These are phyloP conservation scores for Zaprionus gabonicus DNA, from an alignment of 1,140 invertebrate species.

Conservation along the genomic window DNA sequence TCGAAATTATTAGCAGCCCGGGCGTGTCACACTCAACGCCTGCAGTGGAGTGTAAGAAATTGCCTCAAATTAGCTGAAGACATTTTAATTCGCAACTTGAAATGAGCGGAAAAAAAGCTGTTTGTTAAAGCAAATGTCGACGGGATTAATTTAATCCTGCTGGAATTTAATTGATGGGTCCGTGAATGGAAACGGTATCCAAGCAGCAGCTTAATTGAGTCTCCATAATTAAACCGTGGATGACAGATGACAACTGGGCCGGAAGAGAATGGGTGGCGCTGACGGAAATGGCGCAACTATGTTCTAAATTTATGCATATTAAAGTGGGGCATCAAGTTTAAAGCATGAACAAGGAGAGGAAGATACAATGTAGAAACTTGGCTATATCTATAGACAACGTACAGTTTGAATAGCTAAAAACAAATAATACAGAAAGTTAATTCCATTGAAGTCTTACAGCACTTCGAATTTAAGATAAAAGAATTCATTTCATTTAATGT, in stretches of 20 bases:
- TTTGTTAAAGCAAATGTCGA: not conserved
- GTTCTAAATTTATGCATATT: not conserved
- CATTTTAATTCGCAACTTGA: slow-evolving; percentile 25
- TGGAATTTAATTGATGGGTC: slow-evolving; percentile 3
- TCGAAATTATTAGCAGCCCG: slow-evolving; percentile 36
- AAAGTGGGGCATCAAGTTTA: not conserved
- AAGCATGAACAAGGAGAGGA: not conserved
- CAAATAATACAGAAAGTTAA: no score
- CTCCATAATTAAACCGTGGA: slow-evolving; percentile 3
- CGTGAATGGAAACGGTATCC: not conserved
- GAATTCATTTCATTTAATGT: no score
- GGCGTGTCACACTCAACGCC: slow-evolving; percentile 7
- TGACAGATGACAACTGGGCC: not conserved
- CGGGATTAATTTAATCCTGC: slow-evolving; percentile 3
- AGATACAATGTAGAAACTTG: not conserved
- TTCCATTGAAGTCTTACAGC: no score
- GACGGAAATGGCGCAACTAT: not conserved
- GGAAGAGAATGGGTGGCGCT: not conserved
- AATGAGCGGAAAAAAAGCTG: slow-evolving; percentile 6
- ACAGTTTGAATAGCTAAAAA: no score
- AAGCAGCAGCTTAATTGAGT: slow-evolving; percentile 4
- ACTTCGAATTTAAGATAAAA: no score
- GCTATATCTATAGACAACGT: no score
- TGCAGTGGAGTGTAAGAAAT: slow-evolving; percentile 22
- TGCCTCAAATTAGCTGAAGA: slow-evolving; percentile 36